Evolutionary conservation across 2,888 invertebrate genomes (phyloP).

Genomic region (Rhagium mordax): DNA sequence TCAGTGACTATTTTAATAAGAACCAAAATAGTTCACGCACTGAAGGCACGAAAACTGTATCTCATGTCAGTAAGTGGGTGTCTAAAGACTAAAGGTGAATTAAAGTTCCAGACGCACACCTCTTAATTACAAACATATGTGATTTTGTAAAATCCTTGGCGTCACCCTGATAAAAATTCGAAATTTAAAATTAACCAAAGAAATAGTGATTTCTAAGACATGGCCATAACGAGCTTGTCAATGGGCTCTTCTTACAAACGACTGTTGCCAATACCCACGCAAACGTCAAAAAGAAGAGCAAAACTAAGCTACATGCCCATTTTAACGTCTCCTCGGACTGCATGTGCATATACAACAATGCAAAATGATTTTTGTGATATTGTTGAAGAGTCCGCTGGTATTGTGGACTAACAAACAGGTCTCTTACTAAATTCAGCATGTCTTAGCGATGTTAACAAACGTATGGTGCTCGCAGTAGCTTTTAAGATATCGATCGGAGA

Average conservation of each 20-base stretch:
- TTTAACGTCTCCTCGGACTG: slow-evolving; percentile 2
- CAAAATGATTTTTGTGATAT: slow-evolving; percentile 15
- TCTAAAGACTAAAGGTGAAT: not conserved
- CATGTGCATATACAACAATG: not conserved
- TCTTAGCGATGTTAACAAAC: slow-evolving; percentile 57
- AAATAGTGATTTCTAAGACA: too few relatives aligned
- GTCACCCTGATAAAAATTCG: too few relatives aligned
- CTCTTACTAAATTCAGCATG: slow-evolving; percentile 33
- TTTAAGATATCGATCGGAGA: slow-evolving; percentile 64
- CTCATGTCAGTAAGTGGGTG: not conserved
- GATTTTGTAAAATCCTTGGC: too few relatives aligned
- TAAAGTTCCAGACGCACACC: not conserved
- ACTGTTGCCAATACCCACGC: not conserved
- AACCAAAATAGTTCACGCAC: slow-evolving; percentile 10
- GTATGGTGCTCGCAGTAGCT: slow-evolving; percentile 54
- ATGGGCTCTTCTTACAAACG: not conserved
- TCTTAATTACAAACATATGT: not conserved
- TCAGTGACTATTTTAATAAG: slow-evolving; percentile 47
- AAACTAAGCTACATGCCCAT: not conserved
- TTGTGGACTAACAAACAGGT: slow-evolving; percentile 15
- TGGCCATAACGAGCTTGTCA: not conserved
- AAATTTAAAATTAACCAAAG: too few relatives aligned
- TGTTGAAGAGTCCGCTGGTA: not conserved
- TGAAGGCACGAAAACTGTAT: not conserved
- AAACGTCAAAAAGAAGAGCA: not conserved